A percentile compares a stretch with the other conserved stretches of the same genome.
phyloP scores from a whole-genome alignment of 23 tunicate species.

The Phallusia fumigata region DNA sequence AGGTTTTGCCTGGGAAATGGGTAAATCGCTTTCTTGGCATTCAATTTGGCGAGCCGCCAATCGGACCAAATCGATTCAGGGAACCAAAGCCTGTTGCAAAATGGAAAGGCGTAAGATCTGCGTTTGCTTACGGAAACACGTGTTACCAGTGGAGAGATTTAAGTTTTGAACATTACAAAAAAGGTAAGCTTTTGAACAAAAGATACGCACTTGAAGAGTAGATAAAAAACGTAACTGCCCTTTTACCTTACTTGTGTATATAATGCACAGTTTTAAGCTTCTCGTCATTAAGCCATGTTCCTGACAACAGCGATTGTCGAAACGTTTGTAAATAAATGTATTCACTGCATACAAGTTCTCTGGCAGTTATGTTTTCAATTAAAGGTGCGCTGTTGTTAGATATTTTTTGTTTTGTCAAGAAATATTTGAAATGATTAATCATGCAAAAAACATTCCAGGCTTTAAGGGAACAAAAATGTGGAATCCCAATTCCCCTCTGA shows the following conservation, averaged over 20 bases:
- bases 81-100: conserved; percentile 44
- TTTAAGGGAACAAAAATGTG: conserved; percentile 87
- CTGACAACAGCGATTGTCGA: too few relatives aligned
- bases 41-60: conserved; percentile 61
- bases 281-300: too few relatives aligned
- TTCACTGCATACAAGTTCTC: too few relatives aligned
- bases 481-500: conserved; percentile 77
- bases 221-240: too few relatives aligned
- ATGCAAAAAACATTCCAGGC: conserved; percentile 8
- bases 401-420: too few relatives aligned
- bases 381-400: too few relatives aligned
- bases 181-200: conserved; percentile 25
- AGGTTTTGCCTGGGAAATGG: conserved; percentile 26
- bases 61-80: conserved; percentile 50
- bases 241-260: too few relatives aligned
- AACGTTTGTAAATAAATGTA: too few relatives aligned
- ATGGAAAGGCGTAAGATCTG: conserved; percentile 51
- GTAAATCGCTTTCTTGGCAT: conserved; percentile 70
- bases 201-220: too few relatives aligned
- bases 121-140: conserved; percentile 27
- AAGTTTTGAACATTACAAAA: conserved; percentile 35
- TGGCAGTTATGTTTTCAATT: too few relatives aligned
- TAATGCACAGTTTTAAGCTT: too few relatives aligned
- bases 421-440: not conserved
- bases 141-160: conserved; percentile 73